Percentiles rank a stretch among this genome's conserved stretches.
These are phyloP conservation scores for Ailuropoda melanoleuca DNA, from an alignment of 2,113 vertebrate genomes.

Conservation along the genomic window DNA sequence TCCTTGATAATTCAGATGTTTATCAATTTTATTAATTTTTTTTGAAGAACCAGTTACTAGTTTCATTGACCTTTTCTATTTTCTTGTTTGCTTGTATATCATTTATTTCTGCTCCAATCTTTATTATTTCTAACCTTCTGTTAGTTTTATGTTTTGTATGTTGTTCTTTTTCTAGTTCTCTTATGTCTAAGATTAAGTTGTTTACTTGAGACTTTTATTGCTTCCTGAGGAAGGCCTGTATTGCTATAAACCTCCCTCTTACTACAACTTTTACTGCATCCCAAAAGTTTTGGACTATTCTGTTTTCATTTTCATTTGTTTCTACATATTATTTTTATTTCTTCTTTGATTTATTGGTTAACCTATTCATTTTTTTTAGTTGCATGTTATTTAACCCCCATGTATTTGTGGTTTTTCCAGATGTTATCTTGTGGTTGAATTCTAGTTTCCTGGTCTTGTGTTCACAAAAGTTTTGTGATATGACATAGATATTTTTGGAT, in stretches of 20 bases:
- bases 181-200: neutral
- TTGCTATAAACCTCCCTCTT: neutral
- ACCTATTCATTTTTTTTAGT: neutral
- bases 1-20: neutral
- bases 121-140: neutral
- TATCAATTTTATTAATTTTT: neutral
- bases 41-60: neutral
- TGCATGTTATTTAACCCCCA: neutral
- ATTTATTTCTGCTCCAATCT: neutral
- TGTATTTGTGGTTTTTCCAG: neutral
- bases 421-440: neutral
- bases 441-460: neutral
- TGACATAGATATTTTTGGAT: too few relatives aligned
- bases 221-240: neutral
- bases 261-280: neutral
- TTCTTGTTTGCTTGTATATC: neutral
- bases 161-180: neutral
- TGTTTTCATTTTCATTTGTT: neutral
- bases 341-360: neutral
- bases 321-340: neutral
- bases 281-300: neutral
- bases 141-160: neutral
- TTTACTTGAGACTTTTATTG: neutral
- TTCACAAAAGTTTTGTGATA: too few relatives aligned
- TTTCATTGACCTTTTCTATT: neutral